Evolutionary conservation across 2,888 invertebrate species (phyloP).

Genomic region (Xanthorhoe designata): DNA sequence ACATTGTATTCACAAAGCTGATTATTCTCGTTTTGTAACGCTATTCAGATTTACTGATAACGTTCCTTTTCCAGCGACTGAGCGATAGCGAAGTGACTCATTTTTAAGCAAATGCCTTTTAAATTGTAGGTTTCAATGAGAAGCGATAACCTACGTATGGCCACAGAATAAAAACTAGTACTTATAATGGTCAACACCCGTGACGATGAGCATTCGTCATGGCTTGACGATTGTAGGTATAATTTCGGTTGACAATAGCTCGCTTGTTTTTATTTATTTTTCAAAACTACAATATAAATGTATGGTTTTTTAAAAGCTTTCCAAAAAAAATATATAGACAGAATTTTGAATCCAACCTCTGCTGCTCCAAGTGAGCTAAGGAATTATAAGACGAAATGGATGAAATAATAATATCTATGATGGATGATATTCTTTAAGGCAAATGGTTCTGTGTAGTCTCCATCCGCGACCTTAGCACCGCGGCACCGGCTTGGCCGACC

Average conservation of each 20-base stretch:
- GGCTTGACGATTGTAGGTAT: neutral
- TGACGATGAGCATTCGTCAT: neutral
- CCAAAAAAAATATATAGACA: too few species aligned
- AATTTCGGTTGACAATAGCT: neutral
- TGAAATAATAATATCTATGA: too few species aligned
- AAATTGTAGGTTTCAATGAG: neutral
- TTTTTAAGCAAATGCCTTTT: neutral
- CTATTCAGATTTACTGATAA: slow-evolving; percentile 12
- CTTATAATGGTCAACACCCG: neutral
- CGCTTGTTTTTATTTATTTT: neutral
- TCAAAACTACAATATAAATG: neutral
- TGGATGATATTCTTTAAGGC: too few species aligned
- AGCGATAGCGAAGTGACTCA: neutral
- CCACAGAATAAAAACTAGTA: too few species aligned
- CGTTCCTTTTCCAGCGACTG: slow-evolving; percentile 2
- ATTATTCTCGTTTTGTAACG: slow-evolving; percentile 20
- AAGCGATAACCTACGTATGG: neutral
- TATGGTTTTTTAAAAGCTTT: too few species aligned
- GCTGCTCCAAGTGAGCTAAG: too few species aligned
- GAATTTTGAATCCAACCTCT: too few species aligned
- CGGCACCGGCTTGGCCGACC: too few species aligned
- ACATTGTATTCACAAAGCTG: slow-evolving; percentile 26
- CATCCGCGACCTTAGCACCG: too few species aligned
- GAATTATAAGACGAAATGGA: too few species aligned
- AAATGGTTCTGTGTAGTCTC: too few species aligned